Evolutionary conservation across 2,797 vertebrate species (phyloP), one percentile per base, ranked within the genome.

Genomic region (Distichodus sexfasciatus): DNA sequence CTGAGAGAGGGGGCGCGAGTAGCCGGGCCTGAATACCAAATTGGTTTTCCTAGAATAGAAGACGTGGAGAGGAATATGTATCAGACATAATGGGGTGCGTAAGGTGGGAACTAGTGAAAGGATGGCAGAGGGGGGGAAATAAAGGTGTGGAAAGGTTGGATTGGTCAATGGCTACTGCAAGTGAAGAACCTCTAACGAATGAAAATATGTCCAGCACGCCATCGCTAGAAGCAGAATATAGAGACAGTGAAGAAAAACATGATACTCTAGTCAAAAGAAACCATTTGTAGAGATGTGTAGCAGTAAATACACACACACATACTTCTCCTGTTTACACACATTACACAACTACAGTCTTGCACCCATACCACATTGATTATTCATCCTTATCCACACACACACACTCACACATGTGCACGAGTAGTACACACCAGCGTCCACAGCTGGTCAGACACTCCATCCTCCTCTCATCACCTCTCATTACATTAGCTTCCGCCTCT

Each of bases 291-390:
- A n/a, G n/a, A n/a, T n/a, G n/a, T n/a, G n/a, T n/a, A n/a, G n/a
- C n/a, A n/a, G n/a, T n/a, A n/a, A n/a, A n/a, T n/a, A n/a, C n/a
- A n/a, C n/a, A n/a, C n/a, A n/a, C n/a, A n/a, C 19, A 3, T 2
- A 11, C 17, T 10, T 11, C 24, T 14, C 19, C 23, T 26, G 23
- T 23, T 10, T 17, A 47, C 40, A 35, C 6, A 28, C 21, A 28
- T 59, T 24, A 21, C 33, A 50, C 23, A 24, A 3, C 31, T 46
- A 38, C 35, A 15, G 21, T 58, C 29, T 40, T 40, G 35, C 41
- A 50, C 24, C 47, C 48, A 63, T 43, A 61, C 29, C 48, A 53
- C 60, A 66, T 74, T 58, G 58, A 74, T 76, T 69, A 69, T 69
- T 70, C 47, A 50, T 75, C 51, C 62, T 65, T 58, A 10, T 23